Evolutionary conservation across 2,797 vertebrate species (phyloP), one percentile per base, ranked within the genome.

Genomic region (Holocentrus rufus): DNA sequence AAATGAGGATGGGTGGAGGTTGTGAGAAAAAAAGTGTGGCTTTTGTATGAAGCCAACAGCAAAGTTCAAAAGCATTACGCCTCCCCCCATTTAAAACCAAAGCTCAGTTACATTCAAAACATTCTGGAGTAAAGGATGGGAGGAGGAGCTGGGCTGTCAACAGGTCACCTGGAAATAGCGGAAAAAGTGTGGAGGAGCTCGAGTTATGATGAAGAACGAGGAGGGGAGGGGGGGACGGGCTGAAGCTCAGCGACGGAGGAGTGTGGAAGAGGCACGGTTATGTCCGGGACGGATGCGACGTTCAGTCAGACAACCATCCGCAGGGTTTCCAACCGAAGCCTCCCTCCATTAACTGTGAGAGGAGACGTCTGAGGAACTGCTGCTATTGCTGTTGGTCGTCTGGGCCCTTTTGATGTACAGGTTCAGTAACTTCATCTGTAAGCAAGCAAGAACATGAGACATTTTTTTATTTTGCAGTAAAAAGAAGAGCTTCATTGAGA

Each of bases 351-450:
- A 99, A 91, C 97, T 98, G 95, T 99, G 98, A 15, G 97, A 98
- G 74, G 98, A 99, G 72, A 99, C 96, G 0, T 98, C 97, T 0
- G 98, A 99, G 46, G 97, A 99, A 58, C 96, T 97, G 94, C 97
- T 99, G 96, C 98, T 99, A 91, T 98, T 99, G 94, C 97, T 99
- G 94, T 98, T 98, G 78, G 96, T 99, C 1, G 97, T 98, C 86
- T 99, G 97, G 31, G 98, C 97, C 59, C 97, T 95, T 89, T 98
- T 98, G 93, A 99, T 99, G 84, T 99, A 99, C 85, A 99, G 91
- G 87, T 99, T 99, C 78, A 99, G 87, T 58, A 99, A 90, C 92
- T 99, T 99, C 98, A 99, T 99, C 97, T 99, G 95, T 73, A 91
- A 80, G 91, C 49, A 83, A 0, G 55, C 52, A 81, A 15, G 64